A percentile compares a stretch with the other conserved stretches of the same genome.
These are phyloP conservation scores for Caenorhabditis imperialis DNA, from an alignment of 2,888 invertebrate genomes.

Conservation along the genomic window DNA sequence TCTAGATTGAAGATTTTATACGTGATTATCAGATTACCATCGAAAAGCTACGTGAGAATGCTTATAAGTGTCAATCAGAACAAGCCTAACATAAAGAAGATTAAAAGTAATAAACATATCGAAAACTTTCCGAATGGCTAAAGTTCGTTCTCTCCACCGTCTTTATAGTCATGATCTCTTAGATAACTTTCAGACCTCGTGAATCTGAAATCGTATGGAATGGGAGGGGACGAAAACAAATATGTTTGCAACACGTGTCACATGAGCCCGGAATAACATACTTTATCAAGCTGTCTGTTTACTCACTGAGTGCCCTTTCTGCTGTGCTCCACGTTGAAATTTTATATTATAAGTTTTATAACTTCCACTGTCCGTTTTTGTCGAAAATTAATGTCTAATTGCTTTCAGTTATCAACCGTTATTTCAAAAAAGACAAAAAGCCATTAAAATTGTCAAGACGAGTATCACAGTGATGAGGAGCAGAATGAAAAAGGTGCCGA, in stretches of 20 bases:
- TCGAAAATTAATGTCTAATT: conserved; percentile 5
- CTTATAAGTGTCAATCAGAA: conserved; percentile 18
- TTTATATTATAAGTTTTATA: no score
- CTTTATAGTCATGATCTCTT: conserved; percentile 33
- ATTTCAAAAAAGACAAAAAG: conserved; percentile 6
- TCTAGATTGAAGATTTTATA: neutral
- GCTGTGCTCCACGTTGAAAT: no score
- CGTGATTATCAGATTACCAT: neutral
- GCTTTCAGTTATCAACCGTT: neutral
- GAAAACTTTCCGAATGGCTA: neutral
- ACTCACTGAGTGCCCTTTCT: no score
- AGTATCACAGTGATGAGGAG: conserved; percentile 32
- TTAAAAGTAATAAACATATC: conserved; percentile 10
- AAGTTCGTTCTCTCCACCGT: neutral
- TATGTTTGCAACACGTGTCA: conserved; percentile 28
- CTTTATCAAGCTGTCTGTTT: conserved; percentile 28
- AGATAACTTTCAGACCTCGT: conserved; percentile 41
- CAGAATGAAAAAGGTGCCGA: conserved; percentile 30
- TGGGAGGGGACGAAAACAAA: conserved; percentile 8
- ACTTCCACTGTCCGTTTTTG: no score
- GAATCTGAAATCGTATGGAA: conserved; percentile 17
- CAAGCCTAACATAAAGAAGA: conserved; percentile 1
- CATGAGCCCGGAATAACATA: conserved; percentile 32
- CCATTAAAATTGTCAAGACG: conserved; percentile 20
- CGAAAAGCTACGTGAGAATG: no score